Conservation (phyloP, 2,888 invertebrate genomes). For the Strigamia transsilvanica region DNA sequence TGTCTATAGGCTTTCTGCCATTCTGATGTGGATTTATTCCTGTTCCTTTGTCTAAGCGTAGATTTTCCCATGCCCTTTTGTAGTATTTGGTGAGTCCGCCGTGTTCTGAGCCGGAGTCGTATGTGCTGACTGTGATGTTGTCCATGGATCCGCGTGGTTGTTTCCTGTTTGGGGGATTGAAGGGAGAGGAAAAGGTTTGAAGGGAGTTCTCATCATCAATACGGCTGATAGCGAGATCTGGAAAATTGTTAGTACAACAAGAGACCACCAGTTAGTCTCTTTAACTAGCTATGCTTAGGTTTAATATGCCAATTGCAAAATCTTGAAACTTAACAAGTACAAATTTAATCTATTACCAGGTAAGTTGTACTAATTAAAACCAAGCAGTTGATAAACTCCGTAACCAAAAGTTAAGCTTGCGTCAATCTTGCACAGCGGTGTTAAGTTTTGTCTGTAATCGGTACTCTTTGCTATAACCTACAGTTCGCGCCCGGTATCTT, state of each 20-base stretch:
- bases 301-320: not conserved
- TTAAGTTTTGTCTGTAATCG: too few relatives aligned
- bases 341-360: not conserved
- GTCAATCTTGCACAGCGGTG: too few relatives aligned
- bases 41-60: slow-evolving; percentile 62
- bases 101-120: slow-evolving; percentile 78
- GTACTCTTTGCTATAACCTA: too few relatives aligned
- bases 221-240: slow-evolving; percentile 51
- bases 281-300: slow-evolving; percentile 8
- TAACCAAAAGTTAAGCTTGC: not conserved
- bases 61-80: slow-evolving; percentile 91
- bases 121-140: slow-evolving; percentile 89
- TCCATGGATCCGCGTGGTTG: slow-evolving; percentile 87
- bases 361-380: not conserved
- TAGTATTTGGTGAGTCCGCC: slow-evolving; percentile 86
- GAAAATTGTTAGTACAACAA: slow-evolving; percentile 5
- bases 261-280: slow-evolving; percentile 50
- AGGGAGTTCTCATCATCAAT: slow-evolving; percentile 32
- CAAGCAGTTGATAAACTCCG: not conserved
- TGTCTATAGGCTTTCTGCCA: slow-evolving; percentile 59
- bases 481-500: too few relatives aligned
- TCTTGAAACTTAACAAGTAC: not conserved
- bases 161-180: slow-evolving; percentile 69
- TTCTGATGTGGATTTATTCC: slow-evolving; percentile 69
- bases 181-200: slow-evolving; percentile 58